Evolutionary conservation across 2,888 invertebrate species (phyloP).

Genomic region (Aporophyla nigra): DNA sequence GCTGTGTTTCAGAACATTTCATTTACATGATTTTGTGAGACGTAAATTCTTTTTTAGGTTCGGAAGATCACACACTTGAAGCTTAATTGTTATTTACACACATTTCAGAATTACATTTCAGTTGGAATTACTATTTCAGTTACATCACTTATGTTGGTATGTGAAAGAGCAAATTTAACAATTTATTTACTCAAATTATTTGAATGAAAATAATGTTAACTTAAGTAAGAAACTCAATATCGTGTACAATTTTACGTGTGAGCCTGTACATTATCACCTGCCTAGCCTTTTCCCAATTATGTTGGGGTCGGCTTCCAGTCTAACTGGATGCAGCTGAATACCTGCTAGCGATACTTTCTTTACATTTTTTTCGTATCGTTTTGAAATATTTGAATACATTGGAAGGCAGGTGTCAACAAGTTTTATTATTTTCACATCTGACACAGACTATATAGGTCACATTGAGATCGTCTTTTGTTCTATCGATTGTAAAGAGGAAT

Average conservation of each 20-base stretch:
- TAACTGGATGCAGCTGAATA: too few species aligned
- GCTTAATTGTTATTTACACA: constrained; percentile 25
- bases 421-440: too few species aligned
- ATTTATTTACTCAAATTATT: constrained; percentile 8
- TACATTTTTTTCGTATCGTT: too few species aligned
- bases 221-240: constrained; percentile 1
- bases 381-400: too few species aligned
- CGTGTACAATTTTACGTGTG: not conserved
- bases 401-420: too few species aligned
- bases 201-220: not conserved
- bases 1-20: too few species aligned
- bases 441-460: too few species aligned
- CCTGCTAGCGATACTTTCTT: too few species aligned
- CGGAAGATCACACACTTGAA: not conserved
- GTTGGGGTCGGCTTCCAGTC: too few species aligned
- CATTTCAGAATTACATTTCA: constrained; percentile 7
- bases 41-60: constrained; percentile 4
- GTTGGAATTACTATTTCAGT: not conserved
- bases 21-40: not conserved
- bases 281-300: too few species aligned
- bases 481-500: not conserved
- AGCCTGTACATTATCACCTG: not conserved
- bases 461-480: not conserved
- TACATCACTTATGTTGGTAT: constrained; percentile 6
- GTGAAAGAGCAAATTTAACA: not conserved